Conservation (phyloP, 2,888 invertebrate species). For the Stenodema calcarata region DNA sequence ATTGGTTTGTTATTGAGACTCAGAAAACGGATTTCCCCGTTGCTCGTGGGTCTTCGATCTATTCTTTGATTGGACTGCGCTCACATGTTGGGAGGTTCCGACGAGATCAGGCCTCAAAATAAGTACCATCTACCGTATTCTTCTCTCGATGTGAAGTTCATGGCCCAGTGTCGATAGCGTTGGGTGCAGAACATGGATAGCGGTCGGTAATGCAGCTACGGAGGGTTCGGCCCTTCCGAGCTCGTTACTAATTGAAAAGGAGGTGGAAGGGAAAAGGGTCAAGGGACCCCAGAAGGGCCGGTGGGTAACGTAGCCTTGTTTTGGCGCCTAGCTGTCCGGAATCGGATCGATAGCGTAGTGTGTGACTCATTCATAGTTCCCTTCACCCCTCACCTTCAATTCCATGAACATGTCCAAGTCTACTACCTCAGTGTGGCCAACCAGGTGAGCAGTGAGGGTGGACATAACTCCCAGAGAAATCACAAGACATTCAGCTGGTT, state of each 20-base stretch:
- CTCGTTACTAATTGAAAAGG: conserved; percentile 14
- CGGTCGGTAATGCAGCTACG: background rate
- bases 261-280: conserved; percentile 22
- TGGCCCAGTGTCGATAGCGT: too few species aligned
- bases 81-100: too few species aligned
- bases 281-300: background rate
- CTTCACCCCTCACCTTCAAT: background rate
- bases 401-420: background rate
- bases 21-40: too few species aligned
- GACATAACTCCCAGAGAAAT: background rate
- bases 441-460: background rate
- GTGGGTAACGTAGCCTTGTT: conserved; percentile 39
- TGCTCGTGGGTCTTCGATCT: too few species aligned
- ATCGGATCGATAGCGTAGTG: conserved; percentile 40
- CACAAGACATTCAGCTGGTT: too few species aligned
- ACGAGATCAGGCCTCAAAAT: too few species aligned
- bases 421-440: background rate
- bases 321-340: conserved; percentile 38
- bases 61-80: too few species aligned
- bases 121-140: too few species aligned
- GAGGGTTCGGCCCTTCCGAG: background rate
- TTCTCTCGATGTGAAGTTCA: too few species aligned
- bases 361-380: conserved; percentile 39
- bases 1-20: too few species aligned
- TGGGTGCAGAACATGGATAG: too few species aligned